Base-by-base conservation (phyloP, 1,140 invertebrate genomes). In the Amphibalanus amphitrite region DNA sequence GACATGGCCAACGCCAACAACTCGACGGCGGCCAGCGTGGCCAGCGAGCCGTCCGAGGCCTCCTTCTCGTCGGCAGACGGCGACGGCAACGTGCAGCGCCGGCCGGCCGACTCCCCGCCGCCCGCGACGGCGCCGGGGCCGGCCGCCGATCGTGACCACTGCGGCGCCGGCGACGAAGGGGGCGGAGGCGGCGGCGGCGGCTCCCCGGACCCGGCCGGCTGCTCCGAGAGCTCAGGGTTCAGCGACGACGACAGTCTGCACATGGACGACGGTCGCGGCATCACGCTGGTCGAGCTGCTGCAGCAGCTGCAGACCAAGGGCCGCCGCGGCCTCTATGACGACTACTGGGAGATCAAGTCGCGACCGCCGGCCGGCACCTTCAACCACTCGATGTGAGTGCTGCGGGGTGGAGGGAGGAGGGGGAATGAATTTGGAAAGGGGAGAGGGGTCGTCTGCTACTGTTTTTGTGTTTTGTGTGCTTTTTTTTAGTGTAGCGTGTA, bases 241-340 rank as follows among this genome's bases (percentile, higher is more conserved):
- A 91, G 90, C 72, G 90, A 93, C 81, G 91, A 93, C 81, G 91
- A 93, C 80, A 90, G 88, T 76, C 80, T 91, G 76, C 90, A 88
- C 81, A 87, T 86, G 74, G 85, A 90, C 81, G 80, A 80, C 71
- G 77, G 82, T 8, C 81, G 80, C 67, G 87, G 86, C 20, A 82
- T 88, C 75, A 87, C 83, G 33, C 82, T 93, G 76, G 85, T 87
- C 72, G 88, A 92, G 78, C 86, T 95, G 78, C 86, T 93, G 28
- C 85, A 90, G 74, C 85, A 89, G 78, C 85, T 94, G 8, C 84
- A 86, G 69, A 83, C 84, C 33, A 86, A 86, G 69, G 90, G 91
- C 47, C 85, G 89, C 40, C 84, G 86, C 70, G 93, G 92, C 1
- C 84, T 97, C 79, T 88, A 79, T 83, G 85, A 82, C 71, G 93